A percentile compares a stretch with the other conserved stretches of the same genome.
These are phyloP conservation scores for Amblyteles armatorius DNA, from an alignment of 2,888 invertebrate species.

Conservation along the genomic window DNA sequence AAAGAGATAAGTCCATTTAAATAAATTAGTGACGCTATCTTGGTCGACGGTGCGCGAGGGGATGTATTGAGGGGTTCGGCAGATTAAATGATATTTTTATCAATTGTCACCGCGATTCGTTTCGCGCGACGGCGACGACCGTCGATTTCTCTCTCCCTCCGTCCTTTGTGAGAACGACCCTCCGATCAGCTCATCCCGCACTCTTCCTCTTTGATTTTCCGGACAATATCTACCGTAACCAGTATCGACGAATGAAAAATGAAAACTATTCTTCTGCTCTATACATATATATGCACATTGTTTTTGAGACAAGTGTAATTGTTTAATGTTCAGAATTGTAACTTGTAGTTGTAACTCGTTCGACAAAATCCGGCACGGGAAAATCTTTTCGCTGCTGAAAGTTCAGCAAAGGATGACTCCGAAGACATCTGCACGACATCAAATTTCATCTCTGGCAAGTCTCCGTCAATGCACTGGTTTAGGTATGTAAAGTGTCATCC, in stretches of 20 bases:
- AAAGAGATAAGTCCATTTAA: constrained; percentile 84
- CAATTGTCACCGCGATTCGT: constrained; percentile 84
- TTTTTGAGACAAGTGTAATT: neutral
- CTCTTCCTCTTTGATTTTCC: neutral
- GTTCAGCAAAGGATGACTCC: no score
- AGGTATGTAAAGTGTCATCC: neutral
- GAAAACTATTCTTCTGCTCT: neutral
- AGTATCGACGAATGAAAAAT: neutral
- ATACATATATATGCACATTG: neutral
- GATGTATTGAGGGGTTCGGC: constrained; percentile 52
- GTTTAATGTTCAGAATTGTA: no score
- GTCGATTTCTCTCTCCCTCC: constrained; percentile 30
- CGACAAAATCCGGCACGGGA: neutral
- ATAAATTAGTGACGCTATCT: constrained; percentile 85
- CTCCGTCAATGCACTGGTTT: no score
- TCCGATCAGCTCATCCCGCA: constrained; percentile 3
- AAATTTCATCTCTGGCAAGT: no score
- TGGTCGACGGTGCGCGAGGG: constrained; percentile 65
- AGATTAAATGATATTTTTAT: constrained; percentile 84
- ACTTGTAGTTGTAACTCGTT: no score
- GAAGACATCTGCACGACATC: no score
- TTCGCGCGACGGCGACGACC: constrained; percentile 73
- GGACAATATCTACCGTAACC: no score
- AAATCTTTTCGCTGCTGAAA: neutral
- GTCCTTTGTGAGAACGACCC: constrained; percentile 1